Conservation (phyloP, 2,113 vertebrate species). For the Gambusia affinis region DNA sequence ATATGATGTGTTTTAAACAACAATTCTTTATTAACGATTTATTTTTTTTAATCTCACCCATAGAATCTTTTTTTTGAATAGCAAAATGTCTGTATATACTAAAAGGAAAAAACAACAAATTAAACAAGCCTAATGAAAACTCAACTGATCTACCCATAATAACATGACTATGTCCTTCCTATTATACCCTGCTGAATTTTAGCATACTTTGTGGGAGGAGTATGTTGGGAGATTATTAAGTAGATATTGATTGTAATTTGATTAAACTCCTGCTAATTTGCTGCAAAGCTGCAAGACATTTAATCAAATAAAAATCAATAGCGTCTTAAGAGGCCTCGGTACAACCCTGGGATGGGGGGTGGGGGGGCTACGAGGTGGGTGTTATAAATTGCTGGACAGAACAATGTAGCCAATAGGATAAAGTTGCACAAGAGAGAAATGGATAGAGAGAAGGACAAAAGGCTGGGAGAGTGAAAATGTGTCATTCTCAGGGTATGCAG, state of each 20-base stretch:
- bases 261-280: slow-evolving; percentile 87
- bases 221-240: slow-evolving; percentile 81
- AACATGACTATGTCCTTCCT: slow-evolving; percentile 42
- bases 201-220: slow-evolving; percentile 62
- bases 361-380: slow-evolving; percentile 69
- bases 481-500: slow-evolving; percentile 59
- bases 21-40: neutral
- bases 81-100: too few species aligned
- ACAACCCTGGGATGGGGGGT: slow-evolving; percentile 74
- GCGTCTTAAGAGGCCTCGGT: slow-evolving; percentile 78
- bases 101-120: too few species aligned
- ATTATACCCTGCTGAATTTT: slow-evolving; percentile 67
- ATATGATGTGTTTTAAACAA: slow-evolving; percentile 22
- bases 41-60: too few species aligned
- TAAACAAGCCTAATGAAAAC: neutral
- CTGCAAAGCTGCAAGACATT: slow-evolving; percentile 82
- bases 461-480: slow-evolving; percentile 59
- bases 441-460: slow-evolving; percentile 54
- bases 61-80: too few species aligned
- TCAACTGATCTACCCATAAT: neutral
- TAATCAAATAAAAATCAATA: slow-evolving; percentile 87
- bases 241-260: slow-evolving; percentile 84
- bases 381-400: slow-evolving; percentile 79
- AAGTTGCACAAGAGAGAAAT: slow-evolving; percentile 64
- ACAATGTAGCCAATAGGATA: slow-evolving; percentile 70